These are phyloP conservation scores for Anodontia alba DNA, from an alignment of 2,888 invertebrate species.

Conservation along the genomic window DNA sequence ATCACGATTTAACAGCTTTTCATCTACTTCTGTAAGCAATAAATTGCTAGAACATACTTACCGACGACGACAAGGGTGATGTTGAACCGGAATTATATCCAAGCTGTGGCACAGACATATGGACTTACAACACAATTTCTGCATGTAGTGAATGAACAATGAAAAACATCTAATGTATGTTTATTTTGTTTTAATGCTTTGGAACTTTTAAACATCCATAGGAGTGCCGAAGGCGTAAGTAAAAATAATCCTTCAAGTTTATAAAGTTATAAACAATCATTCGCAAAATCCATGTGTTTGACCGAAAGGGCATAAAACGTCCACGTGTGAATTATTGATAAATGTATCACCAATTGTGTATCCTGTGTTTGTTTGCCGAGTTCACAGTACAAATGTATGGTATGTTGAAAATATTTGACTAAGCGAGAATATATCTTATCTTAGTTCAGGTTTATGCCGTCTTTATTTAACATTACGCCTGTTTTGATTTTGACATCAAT, in stretches of 20 bases:
- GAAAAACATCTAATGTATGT: no score
- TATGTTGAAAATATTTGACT: conserved; percentile 38
- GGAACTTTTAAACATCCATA: no score
- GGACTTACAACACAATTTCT: conserved; percentile 12
- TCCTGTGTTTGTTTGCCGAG: conserved; percentile 6
- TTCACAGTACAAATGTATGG: conserved; percentile 4
- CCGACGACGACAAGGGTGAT: conserved; percentile 32
- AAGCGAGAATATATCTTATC: conserved; percentile 57
- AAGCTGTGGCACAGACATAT: conserved; percentile 46
- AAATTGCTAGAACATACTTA: conserved; percentile 41
- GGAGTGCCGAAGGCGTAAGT: no score
- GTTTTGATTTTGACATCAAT: conserved; percentile 57
- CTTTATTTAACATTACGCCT: conserved; percentile 54
- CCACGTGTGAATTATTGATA: neutral
- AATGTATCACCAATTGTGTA: neutral
- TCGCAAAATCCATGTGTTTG: no score
- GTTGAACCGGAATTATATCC: conserved; percentile 45
- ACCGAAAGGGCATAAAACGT: no score
- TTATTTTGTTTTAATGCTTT: no score
- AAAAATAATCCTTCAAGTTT: no score
- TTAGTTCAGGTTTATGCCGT: conserved; percentile 48
- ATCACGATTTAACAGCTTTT: no score
- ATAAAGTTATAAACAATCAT: no score
- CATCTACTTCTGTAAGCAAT: no score
- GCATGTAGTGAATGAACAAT: neutral